Evolutionary conservation across 1,140 invertebrate species (phyloP).

Genomic region (Pogonomyrmex californicus): DNA sequence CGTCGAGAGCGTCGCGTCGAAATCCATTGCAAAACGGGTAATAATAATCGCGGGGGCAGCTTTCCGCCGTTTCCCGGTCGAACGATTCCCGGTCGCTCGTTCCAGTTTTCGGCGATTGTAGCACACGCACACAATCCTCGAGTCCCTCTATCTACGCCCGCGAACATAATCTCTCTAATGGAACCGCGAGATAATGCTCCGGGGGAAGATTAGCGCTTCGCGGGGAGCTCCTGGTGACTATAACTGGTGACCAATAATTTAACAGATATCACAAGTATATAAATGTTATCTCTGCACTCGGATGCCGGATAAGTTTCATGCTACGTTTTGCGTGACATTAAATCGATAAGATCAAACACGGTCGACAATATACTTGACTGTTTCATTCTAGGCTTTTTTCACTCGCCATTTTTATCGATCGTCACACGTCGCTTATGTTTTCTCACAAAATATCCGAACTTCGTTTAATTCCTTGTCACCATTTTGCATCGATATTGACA

Average conservation of each 20-base stretch:
- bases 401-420: background rate
- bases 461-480: conserved; percentile 12
- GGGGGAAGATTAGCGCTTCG: background rate
- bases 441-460: conserved; percentile 38
- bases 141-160: no score
- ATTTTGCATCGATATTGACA: conserved; percentile 41
- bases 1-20: conserved; percentile 1
- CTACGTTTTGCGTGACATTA: conserved; percentile 4
- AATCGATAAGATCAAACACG: conserved; percentile 39
- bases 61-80: background rate
- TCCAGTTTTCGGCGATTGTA: conserved; percentile 56
- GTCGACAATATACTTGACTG: background rate
- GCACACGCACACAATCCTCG: no score
- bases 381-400: background rate
- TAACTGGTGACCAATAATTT: conserved; percentile 14
- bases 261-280: conserved; percentile 29
- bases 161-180: conserved; percentile 71
- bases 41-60: conserved; percentile 36
- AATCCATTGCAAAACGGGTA: background rate
- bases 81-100: background rate
- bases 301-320: background rate
- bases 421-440: background rate
- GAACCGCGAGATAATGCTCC: conserved; percentile 42
- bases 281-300: conserved; percentile 24
- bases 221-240: background rate